Evolutionary conservation across 2,113 vertebrate species (phyloP), one percentile per base, ranked within the genome.

Genomic region (Stegastes partitus): DNA sequence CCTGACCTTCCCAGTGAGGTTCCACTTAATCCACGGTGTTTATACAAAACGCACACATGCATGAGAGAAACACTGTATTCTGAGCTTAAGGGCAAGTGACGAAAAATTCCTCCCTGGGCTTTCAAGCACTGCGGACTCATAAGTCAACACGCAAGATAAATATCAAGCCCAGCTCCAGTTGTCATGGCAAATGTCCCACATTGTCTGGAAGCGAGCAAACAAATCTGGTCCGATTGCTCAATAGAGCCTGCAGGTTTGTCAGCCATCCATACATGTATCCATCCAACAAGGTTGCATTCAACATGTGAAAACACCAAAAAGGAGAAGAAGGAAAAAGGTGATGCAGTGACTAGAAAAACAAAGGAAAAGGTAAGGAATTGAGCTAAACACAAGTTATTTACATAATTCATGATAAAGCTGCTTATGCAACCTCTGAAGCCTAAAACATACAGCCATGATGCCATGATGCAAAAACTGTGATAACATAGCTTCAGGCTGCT

Each of bases 61-160:
- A 73, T 42, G 28, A 74, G 15, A 72, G 73, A 74, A 69, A 64
- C 85, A 74, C 74, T 78, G 70, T 77, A 87, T 87, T 86, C 70
- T 75, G 71, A 83, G 86, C 86, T 91, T 70, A 34, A 64, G 78
- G 79, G 62, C 87, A 85, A 84, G 74, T 70, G 82, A 90, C 62
- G 58, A 82, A 84, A 91, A 88, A 89, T 89, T 87, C 87, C 88
- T 88, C 75, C 73, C 63, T 68, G 57, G 80, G 79, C 85, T 85
- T 80, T 82, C 71, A 77, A 76, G 51, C 59, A 22, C 68, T 79
- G 72, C 10, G 77, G 81, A 86, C 79, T 90, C 69, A 82, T 89
- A 93, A 94, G 90, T 94, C 87, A 95, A 94, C 92, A 94, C 78
- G 68, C 56, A 77, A 91, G 93, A 94, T 93, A 91, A 90, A 92